A percentile compares a stretch with the other conserved stretches of the same genome.
These are phyloP conservation scores for Hippasteria phrygiana DNA, from an alignment of 53 echinoderm and acorn worm genomes.

Conservation along the genomic window DNA sequence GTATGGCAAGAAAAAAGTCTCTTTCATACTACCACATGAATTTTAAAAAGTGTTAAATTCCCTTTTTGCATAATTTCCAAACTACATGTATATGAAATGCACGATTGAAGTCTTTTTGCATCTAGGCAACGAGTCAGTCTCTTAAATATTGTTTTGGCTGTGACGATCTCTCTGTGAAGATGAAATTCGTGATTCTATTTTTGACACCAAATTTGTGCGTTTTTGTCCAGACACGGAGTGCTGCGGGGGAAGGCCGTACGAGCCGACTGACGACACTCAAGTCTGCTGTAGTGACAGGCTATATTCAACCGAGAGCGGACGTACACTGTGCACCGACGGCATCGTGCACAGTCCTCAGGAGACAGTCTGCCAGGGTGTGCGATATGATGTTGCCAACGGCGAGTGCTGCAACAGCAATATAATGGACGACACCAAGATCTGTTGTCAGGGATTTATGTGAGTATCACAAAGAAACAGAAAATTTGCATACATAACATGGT, in stretches of 20 bases:
- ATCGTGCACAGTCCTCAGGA: conserved; percentile 66
- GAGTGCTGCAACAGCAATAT: conserved; percentile 68
- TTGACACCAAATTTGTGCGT: too few relatives aligned
- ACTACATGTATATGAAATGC: too few relatives aligned
- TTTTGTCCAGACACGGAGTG: conserved; percentile 59
- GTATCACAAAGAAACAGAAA: conserved; percentile 6
- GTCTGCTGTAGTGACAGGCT: conserved; percentile 69
- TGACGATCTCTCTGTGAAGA: too few relatives aligned
- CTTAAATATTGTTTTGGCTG: too few relatives aligned
- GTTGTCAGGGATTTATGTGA: conserved; percentile 75
- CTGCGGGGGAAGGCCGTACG: conserved; percentile 67
- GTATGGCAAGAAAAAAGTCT: too few relatives aligned
- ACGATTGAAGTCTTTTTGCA: too few relatives aligned
- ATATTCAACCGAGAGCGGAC: conserved; percentile 13
- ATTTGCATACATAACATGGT: neutral
- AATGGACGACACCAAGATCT: conserved; percentile 66
- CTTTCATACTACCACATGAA: too few relatives aligned
- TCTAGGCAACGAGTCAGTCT: too few relatives aligned
- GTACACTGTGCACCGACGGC: conserved; percentile 73
- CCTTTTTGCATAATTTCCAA: too few relatives aligned
- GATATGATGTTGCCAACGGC: conserved; percentile 42
- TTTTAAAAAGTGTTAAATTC: too few relatives aligned
- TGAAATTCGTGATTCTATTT: too few relatives aligned
- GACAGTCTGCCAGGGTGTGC: conserved; percentile 69
- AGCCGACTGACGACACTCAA: neutral